A percentile compares a stretch with the other conserved stretches of the same genome.
Conservation (phyloP, 2,113 vertebrate species). For the Callipepla squamata region DNA sequence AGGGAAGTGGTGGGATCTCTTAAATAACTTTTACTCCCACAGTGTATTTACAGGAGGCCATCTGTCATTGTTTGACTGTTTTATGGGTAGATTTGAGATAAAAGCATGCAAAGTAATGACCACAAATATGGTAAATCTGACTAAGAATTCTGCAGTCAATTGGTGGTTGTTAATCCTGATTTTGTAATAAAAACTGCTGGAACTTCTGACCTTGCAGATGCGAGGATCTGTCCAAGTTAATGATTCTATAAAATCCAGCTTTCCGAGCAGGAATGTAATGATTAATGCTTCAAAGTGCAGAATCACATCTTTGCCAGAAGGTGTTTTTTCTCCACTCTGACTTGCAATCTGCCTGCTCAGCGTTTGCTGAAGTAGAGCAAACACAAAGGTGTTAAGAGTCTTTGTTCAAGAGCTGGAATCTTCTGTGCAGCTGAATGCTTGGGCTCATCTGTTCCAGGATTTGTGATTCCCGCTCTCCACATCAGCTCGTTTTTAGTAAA, state of each 20-base stretch:
- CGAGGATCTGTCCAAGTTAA: conserved; percentile 1
- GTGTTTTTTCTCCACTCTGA: conserved; percentile 16
- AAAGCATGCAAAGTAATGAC: neutral
- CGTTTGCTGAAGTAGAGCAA: conserved; percentile 43
- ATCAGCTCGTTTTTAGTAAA: conserved; percentile 19
- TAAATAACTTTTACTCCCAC: neutral
- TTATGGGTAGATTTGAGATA: neutral
- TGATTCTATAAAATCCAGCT: neutral
- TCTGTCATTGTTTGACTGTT: neutral
- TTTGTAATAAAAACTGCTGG: neutral
- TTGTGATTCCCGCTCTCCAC: conserved; percentile 23
- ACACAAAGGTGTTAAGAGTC: conserved; percentile 47
- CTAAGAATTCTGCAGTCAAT: neutral
- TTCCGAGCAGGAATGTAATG: conserved; percentile 4
- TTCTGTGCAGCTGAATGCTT: conserved; percentile 18
- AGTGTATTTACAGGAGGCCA: neutral
- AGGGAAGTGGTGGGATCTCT: fast-evolving
- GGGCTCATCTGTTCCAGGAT: conserved; percentile 31
- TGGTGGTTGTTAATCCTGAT: neutral
- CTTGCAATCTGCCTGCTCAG: conserved; percentile 30
- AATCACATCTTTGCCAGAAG: conserved; percentile 24
- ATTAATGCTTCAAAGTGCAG: conserved; percentile 28
- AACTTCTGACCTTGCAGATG: neutral
- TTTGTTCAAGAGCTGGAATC: conserved; percentile 19
- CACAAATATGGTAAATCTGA: neutral